Conservation (phyloP, 2,797 vertebrate species). For the Phyllotis vaccarum region DNA sequence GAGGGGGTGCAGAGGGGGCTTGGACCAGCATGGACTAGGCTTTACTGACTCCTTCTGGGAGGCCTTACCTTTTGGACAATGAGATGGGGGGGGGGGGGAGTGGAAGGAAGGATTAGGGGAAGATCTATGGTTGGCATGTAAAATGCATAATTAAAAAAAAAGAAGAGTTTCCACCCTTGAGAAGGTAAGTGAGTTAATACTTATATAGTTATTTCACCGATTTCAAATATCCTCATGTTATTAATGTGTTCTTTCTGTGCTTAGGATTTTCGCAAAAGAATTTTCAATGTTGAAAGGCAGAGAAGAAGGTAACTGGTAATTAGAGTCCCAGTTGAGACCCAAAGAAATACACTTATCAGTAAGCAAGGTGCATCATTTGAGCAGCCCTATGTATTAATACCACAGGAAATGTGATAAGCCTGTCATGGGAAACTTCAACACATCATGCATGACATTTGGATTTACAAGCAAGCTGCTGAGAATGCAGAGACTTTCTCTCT, state of each 20-base stretch:
- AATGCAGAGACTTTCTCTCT: slow-evolving; percentile 13
- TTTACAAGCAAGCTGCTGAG: slow-evolving; percentile 41
- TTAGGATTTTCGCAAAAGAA: slow-evolving; percentile 43
- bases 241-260: neutral
- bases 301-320: slow-evolving; percentile 19
- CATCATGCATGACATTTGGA: neutral
- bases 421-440: neutral
- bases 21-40: no score
- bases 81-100: no score
- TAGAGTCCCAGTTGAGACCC: slow-evolving; percentile 6
- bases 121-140: no score
- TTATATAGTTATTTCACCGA: neutral
- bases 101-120: no score
- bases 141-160: no score
- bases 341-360: slow-evolving; percentile 13
- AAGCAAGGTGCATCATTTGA: neutral
- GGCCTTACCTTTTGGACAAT: no score
- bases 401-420: neutral
- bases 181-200: neutral
- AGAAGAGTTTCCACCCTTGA: neutral
- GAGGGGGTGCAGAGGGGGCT: no score
- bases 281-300: neutral
- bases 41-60: no score
- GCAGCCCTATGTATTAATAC: neutral
- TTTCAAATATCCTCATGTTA: neutral